Base-by-base conservation (phyloP, 1,140 invertebrate species). In the Drosophila prosaltans region DNA sequence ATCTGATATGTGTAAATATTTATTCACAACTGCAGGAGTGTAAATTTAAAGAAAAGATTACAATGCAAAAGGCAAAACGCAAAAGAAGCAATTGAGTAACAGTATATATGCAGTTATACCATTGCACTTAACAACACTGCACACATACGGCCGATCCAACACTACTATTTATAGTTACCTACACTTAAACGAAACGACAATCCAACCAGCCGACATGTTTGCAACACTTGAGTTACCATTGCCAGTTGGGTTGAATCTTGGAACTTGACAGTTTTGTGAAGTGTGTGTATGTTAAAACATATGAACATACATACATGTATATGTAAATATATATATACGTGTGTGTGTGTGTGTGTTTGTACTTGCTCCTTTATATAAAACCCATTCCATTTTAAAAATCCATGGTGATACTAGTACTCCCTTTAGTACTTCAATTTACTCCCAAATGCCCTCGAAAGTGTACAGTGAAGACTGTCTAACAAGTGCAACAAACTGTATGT, bases 11-110 rank as follows among this genome's bases (percentile, higher is more conserved):
- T n/a, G n/a, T 5, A 36, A 36, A 36, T 36, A 36, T 36, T 36
- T 36, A 7, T 7, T 6, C 6, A 36, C 6, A 36, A 36, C 32
- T 36, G 32, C 32, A 30, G 2, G 4, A 2, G 64, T 67, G 58
- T 74, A 69, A 61, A 40, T 61, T 43, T 72, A 30, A 30, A 30
- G 60, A 57, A 73, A 72, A 39, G 48, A 41, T 41, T 41, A 41
- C 40, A 41, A 48, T 41, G 10, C 40, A 41, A 48, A 48, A 48
- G 43, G 45, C 45, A 48, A 1, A 16, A 16, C 16, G 16, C 16
- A 16, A 16, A 16, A 45, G 28, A 30, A 24, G 45, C 45, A 9
- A 48, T 48, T 24, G 45, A 8, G 45, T 24, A 26, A 51, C 45
- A 21, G 45, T 26, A 16, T 16, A 16, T 16, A 16, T 16, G 9